Base-by-base conservation (phyloP, 2,113 vertebrate species). In the Taxidea taxus region DNA sequence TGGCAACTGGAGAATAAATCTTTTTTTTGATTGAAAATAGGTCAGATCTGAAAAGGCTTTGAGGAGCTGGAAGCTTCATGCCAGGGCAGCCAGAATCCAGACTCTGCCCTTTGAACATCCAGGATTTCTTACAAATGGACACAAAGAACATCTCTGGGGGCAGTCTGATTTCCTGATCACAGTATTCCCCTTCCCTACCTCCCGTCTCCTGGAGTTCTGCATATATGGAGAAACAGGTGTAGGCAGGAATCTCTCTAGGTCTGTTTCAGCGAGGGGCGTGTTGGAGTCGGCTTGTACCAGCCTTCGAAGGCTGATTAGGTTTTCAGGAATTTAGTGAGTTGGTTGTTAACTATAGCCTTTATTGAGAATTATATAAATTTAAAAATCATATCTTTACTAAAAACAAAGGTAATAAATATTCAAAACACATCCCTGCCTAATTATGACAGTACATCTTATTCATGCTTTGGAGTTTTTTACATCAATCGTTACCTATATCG, bases 1-100 rank as follows among this genome's bases (percentile, higher is more conserved):
- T 86, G 92, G 91, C 82, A 87, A 96, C 64, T 93, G 95, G 91
- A 89, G 86, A 96, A 91, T 82, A 74, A 86, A 83, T 96, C 54
- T 18, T 62, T 60, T 39, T 25, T 39, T 29, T 51, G 49, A 70
- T 44, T 93, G 95, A 97, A 97, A 97, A 97, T 91, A 94, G 96
- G 91, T 97, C 95, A 97, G 21, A 64, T 94, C 66, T 27, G 56
- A 27, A 74, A 47, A 94, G 56, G 58, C 85, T 21, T 42, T 2
- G 54, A 87, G 64, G 42, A 70, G 39, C 42, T 37, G 72, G 54
- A 78, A 34, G n/a, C 31, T 34, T 37, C 78, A 31, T 5, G n/a
- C 68, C 25, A 31, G 47, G 12, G 4, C 9, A 58, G 74, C 74
- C 89, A 92, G 78, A 74, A 39, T n/a, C 56, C 62, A 90, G 62